Conservation (phyloP, 2,113 vertebrate genomes). For the Axis porcinus region DNA sequence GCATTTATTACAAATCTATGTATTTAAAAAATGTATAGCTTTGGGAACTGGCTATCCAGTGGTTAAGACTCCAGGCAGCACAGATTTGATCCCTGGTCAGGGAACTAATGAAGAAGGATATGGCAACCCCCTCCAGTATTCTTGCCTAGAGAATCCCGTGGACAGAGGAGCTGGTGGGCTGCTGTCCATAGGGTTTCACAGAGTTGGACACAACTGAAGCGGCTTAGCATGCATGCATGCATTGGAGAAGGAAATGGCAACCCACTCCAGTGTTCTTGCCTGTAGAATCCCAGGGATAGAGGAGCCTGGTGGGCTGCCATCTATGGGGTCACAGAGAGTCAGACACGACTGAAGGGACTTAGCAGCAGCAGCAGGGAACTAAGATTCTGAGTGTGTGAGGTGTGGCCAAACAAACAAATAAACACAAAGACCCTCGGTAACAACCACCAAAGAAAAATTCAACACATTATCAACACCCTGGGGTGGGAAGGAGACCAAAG, state of each 20-base stretch:
- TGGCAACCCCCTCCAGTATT: background rate
- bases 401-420: background rate
- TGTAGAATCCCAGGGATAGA: background rate
- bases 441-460: background rate
- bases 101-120: background rate
- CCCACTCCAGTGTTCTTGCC: background rate
- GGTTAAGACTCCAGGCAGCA: background rate
- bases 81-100: background rate
- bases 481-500: background rate
- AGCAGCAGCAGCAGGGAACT: background rate
- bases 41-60: background rate
- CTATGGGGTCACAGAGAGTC: background rate
- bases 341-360: background rate
- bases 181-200: background rate
- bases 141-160: background rate
- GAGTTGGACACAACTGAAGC: accelerated
- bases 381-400: background rate
- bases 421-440: background rate
- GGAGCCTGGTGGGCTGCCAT: background rate
- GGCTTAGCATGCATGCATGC: background rate
- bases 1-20: background rate
- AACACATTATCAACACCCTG: background rate
- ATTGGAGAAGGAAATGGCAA: background rate
- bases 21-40: background rate
- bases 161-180: background rate